Percentiles rank a stretch among this genome's conserved stretches.
These are phyloP conservation scores for Salarias fasciatus DNA, from an alignment of 2,797 vertebrate genomes.

Conservation along the genomic window DNA sequence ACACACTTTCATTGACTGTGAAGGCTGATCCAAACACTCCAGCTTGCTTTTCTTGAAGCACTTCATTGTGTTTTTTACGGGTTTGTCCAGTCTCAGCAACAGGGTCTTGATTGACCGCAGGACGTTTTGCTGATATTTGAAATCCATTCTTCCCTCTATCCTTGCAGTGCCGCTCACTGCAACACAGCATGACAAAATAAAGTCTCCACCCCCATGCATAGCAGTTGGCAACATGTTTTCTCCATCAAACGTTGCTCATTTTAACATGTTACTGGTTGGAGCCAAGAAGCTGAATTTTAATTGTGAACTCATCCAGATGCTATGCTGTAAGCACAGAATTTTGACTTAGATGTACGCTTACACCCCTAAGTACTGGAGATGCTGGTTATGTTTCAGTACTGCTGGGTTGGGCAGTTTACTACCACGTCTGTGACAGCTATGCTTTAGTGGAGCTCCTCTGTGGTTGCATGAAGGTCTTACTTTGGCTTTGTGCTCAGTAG, in stretches of 20 bases:
- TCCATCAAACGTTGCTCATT: slow-evolving; percentile 1
- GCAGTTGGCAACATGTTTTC: not conserved
- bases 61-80: slow-evolving; percentile 8
- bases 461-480: too few relatives aligned
- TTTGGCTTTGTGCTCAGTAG: too few relatives aligned
- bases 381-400: too few relatives aligned
- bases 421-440: too few relatives aligned
- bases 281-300: not conserved
- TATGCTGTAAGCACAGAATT: too few relatives aligned
- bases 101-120: not conserved
- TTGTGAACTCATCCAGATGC: too few relatives aligned
- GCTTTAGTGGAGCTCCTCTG: too few relatives aligned
- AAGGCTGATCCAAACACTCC: slow-evolving; percentile 1
- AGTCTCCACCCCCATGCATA: not conserved
- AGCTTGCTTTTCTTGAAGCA: not conserved
- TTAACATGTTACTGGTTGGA: not conserved
- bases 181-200: not conserved
- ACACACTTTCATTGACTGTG: not conserved
- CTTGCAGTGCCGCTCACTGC: not conserved
- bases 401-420: too few relatives aligned
- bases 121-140: not conserved
- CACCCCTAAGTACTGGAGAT: too few relatives aligned
- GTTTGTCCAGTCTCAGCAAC: not conserved
- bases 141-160: not conserved
- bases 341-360: too few relatives aligned